Conservation (phyloP, 1,140 invertebrate species). For the Leucophenga varia region DNA sequence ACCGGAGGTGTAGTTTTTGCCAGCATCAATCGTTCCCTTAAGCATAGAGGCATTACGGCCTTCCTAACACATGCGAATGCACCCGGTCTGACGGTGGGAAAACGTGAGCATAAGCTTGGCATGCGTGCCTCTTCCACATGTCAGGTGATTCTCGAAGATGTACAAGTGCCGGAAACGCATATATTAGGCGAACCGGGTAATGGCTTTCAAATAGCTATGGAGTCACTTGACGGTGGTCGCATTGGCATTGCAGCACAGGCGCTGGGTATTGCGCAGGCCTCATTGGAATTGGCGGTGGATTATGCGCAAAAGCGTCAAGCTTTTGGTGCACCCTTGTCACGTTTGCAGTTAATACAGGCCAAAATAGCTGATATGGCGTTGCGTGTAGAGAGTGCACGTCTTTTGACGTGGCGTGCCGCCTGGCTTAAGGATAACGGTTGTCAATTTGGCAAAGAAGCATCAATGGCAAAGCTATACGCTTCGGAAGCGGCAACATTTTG, state of each 20-base stretch:
- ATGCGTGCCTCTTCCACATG: slow-evolving; percentile 91
- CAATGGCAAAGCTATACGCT: slow-evolving; percentile 92
- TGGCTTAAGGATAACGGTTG: slow-evolving; percentile 84
- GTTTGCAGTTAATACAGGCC: slow-evolving; percentile 85
- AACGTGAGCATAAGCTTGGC: slow-evolving; percentile 94
- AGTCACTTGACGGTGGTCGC: slow-evolving; percentile 80
- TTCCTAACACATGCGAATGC: slow-evolving; percentile 84
- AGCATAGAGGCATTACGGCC: slow-evolving; percentile 89
- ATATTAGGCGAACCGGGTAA: slow-evolving; percentile 73
- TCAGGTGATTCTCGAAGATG: slow-evolving; percentile 90
- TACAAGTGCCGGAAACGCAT: slow-evolving; percentile 75
- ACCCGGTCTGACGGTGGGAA: slow-evolving; percentile 74
- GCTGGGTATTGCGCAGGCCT: slow-evolving; percentile 87
- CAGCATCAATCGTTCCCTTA: slow-evolving; percentile 85
- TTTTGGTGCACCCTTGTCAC: slow-evolving; percentile 83
- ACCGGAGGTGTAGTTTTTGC: slow-evolving; percentile 84
- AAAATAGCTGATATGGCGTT: slow-evolving; percentile 93
- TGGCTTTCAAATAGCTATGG: slow-evolving; percentile 97
- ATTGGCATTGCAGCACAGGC: slow-evolving; percentile 90
- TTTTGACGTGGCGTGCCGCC: slow-evolving; percentile 90
- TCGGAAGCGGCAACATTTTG: slow-evolving; percentile 91
- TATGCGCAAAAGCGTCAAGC: slow-evolving; percentile 87
- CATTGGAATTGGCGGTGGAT: slow-evolving; percentile 89
- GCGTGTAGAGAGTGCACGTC: slow-evolving; percentile 75
- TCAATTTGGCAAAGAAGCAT: slow-evolving; percentile 88